Evolutionary conservation across 2,113 vertebrate species (phyloP).

Genomic region (Hypomesus transpacificus): DNA sequence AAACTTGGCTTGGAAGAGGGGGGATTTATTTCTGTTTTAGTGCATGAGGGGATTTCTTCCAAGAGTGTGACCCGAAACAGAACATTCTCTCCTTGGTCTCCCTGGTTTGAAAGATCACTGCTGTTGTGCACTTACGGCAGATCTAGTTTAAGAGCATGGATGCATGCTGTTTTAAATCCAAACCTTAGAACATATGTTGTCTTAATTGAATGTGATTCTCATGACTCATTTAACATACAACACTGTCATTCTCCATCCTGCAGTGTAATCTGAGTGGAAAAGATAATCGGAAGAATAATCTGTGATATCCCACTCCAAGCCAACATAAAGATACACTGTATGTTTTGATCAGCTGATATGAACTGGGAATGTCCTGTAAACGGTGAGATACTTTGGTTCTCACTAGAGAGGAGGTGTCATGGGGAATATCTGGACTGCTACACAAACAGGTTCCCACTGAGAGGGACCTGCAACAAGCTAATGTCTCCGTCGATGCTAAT

Average conservation of each 20-base stretch:
- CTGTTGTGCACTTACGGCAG: too few species aligned
- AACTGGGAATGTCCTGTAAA: neutral
- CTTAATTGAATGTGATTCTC: too few species aligned
- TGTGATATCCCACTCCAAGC: neutral
- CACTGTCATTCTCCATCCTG: too few species aligned
- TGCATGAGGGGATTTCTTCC: neutral
- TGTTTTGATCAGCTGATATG: conserved; percentile 13
- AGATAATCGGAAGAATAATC: neutral
- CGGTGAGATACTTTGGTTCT: conserved; percentile 37
- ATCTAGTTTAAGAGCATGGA: too few species aligned
- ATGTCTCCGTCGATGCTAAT: conserved; percentile 32
- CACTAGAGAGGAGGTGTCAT: conserved; percentile 35
- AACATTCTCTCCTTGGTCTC: too few species aligned
- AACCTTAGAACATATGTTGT: too few species aligned
- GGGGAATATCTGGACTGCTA: conserved; percentile 41
- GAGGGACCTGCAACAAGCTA: conserved; percentile 23
- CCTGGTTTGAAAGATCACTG: too few species aligned
- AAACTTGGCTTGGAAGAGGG: neutral
- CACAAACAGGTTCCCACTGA: conserved; percentile 32
- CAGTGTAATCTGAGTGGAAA: too few species aligned
- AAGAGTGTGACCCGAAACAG: neutral
- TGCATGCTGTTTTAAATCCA: too few species aligned
- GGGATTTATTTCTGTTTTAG: neutral
- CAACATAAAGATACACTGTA: neutral
- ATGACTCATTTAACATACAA: too few species aligned